phyloP scores from a whole-genome alignment of 2,888 invertebrate genomes.

The Allophyes oxyacanthae region DNA sequence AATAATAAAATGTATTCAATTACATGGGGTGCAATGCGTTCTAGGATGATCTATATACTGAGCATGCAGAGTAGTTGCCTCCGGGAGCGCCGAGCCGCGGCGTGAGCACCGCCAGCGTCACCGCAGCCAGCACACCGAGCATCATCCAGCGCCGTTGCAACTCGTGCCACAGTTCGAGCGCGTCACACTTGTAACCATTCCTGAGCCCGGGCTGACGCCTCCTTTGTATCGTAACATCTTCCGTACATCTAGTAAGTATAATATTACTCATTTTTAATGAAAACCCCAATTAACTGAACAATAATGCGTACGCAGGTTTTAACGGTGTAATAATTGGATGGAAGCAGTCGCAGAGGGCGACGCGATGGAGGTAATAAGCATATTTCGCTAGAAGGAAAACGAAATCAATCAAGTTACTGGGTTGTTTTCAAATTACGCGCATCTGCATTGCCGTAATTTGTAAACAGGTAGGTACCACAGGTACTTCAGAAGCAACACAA shows the following conservation, averaged over 20 bases:
- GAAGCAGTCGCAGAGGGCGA: background rate
- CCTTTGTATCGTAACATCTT: background rate
- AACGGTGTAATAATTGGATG: too few species aligned
- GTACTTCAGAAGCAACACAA: too few species aligned
- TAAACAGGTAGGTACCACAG: too few species aligned
- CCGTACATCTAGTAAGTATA: background rate
- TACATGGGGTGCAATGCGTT: constrained; percentile 84
- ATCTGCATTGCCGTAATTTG: constrained; percentile 36
- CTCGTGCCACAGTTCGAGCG: constrained; percentile 70
- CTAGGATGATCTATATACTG: constrained; percentile 76
- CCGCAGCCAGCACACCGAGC: constrained; percentile 71
- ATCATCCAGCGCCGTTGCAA: constrained; percentile 74
- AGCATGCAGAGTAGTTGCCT: constrained; percentile 83
- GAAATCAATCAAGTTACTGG: background rate
- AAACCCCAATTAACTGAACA: too few species aligned
- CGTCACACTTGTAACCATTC: too few species aligned
- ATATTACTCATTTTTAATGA: background rate
- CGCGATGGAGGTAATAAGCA: background rate
- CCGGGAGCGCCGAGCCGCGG: constrained; percentile 77
- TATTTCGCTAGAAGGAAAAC: background rate
- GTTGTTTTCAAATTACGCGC: constrained; percentile 28
- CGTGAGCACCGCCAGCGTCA: constrained; percentile 73
- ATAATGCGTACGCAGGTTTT: too few species aligned
- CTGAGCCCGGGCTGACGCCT: too few species aligned
- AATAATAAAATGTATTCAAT: constrained; percentile 58